Evolutionary conservation across 2,113 vertebrate genomes (phyloP), one percentile per base, ranked within the genome.

Genomic region (Aviceda subcristata): DNA sequence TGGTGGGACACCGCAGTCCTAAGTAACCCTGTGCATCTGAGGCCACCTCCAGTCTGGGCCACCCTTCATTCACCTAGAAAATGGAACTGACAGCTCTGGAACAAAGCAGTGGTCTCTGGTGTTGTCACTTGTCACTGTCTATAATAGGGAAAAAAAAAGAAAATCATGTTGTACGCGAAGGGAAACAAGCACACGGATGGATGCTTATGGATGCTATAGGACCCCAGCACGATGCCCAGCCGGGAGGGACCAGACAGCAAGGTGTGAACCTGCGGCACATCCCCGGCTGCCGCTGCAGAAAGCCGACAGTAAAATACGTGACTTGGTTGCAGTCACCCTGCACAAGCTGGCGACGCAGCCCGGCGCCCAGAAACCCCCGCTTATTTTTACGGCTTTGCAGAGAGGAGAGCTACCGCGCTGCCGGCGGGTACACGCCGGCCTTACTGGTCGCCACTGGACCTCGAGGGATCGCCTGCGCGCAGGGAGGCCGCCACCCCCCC

Each of bases 221-320:
- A 11, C 7, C 39, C n/a, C 6, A 1, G n/a, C 1, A 0, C 0
- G 9, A 1, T 13, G n/a, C 24, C 30, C 62, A 16, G 19, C 14
- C 3, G 2, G 32, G 29, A 19, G 55, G 41, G 17, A 24, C 2
- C 9, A 7, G 48, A 27, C 27, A 15, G 38, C 5, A 4, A 9
- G 19, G 26, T 17, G 39, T 2, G 6, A 23, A 4, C 23, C 46
- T 14, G 46, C n/a, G n/a, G 46, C 39, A 8, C 41, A 14, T 8
- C 80, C 55, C 73, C 8, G 1, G 32, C 53, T 19, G 46, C 79
- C 2, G 10, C 89, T 7, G 62, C 75, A 22, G 38, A 24, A 32
- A 3, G 20, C 9, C 3, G 17, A 5, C 5, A 18, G 1, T 4
- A 10, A 12, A 14, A 32, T 2, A 7, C 0, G 22, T 2, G 43